These are phyloP conservation scores for Archocentrus centrarchus DNA, from an alignment of 2,113 vertebrate genomes.

Conservation along the genomic window DNA sequence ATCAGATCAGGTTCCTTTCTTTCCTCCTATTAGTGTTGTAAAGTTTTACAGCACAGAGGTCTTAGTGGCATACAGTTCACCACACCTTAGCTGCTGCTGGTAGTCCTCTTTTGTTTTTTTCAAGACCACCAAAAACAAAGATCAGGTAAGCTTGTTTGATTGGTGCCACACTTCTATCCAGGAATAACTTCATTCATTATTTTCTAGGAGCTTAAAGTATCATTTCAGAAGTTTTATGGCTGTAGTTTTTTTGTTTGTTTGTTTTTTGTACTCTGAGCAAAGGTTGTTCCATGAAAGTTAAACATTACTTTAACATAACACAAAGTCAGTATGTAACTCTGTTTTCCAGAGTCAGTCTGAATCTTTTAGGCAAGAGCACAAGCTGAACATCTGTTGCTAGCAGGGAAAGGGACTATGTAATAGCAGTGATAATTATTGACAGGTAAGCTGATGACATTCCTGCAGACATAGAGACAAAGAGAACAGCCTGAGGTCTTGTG, in stretches of 20 bases:
- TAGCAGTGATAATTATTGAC: slow-evolving; percentile 29
- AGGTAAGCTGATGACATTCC: slow-evolving; percentile 33
- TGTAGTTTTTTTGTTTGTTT: background rate
- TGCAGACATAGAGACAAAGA: background rate
- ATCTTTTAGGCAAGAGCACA: background rate
- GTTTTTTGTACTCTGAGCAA: background rate
- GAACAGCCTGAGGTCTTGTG: background rate
- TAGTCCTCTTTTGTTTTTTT: background rate
- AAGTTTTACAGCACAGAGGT: slow-evolving; percentile 44
- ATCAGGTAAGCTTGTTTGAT: slow-evolving; percentile 54
- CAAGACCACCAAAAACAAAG: background rate
- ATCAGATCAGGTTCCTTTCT: slow-evolving; percentile 31
- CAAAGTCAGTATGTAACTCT: background rate
- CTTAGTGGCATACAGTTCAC: slow-evolving; percentile 22
- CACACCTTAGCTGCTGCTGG: slow-evolving; percentile 10
- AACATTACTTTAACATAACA: background rate
- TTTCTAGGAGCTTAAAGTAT: background rate
- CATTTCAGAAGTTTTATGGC: background rate
- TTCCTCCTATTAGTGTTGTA: slow-evolving; percentile 51
- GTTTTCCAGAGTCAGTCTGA: background rate
- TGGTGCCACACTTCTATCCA: background rate
- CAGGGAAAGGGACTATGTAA: background rate
- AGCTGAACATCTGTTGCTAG: slow-evolving; percentile 4
- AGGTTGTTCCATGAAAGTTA: background rate
- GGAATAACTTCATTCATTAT: background rate